A percentile compares a stretch with the other conserved stretches of the same genome.
phyloP scores from a whole-genome alignment of 1,140 invertebrate species.

The Procambarus virginalis region DNA sequence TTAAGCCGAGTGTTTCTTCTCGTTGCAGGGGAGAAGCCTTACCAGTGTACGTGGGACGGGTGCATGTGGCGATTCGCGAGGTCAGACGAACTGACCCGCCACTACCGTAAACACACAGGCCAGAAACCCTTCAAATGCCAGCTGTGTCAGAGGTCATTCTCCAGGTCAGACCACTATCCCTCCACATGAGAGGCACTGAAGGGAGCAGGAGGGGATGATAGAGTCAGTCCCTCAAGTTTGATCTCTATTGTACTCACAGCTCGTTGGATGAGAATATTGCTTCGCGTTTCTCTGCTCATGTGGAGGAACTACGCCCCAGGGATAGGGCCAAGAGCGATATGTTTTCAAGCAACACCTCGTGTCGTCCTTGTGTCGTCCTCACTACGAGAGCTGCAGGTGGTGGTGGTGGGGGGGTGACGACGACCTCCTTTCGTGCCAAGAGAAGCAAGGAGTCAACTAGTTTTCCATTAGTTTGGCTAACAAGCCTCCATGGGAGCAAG shows the following conservation, averaged over 20 bases:
- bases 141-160: slow-evolving; percentile 89
- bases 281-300: neutral
- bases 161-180: slow-evolving; percentile 92
- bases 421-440: too few relatives aligned
- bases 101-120: slow-evolving; percentile 92
- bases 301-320: neutral
- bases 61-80: slow-evolving; percentile 94
- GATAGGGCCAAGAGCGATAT: neutral
- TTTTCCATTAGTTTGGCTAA: neutral
- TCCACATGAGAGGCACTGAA: slow-evolving; percentile 89
- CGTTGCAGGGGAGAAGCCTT: slow-evolving; percentile 87
- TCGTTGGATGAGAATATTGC: neutral
- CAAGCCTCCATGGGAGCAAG: neutral
- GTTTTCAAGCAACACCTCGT: neutral
- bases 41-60: slow-evolving; percentile 92
- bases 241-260: slow-evolving; percentile 1
- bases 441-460: too few relatives aligned
- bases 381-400: neutral
- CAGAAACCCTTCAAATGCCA: slow-evolving; percentile 93
- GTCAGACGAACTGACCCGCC: slow-evolving; percentile 91
- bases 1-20: slow-evolving; percentile 30
- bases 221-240: neutral
- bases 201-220: neutral
- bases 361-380: too few relatives aligned
- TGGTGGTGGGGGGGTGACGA: too few relatives aligned